Evolutionary conservation across 2,888 invertebrate species (phyloP), one percentile per base, ranked within the genome.

Genomic region (Acanthosepion lycidas): DNA sequence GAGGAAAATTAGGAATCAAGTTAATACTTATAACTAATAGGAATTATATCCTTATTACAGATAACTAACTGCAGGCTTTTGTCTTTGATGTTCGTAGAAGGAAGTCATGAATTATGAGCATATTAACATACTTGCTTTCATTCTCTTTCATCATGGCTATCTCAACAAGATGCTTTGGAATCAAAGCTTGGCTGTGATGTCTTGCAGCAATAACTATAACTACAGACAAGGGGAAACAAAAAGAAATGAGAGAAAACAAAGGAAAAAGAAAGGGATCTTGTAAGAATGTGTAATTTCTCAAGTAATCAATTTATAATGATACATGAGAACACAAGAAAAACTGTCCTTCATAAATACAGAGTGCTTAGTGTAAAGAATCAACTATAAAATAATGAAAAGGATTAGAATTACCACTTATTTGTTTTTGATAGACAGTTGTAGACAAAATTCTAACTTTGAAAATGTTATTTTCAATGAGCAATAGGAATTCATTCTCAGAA

Each of bases 51-150:
- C 33, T 78, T 78, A n/a, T 78, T n/a, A n/a, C n/a, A 78, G n/a
- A 78, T 78, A 33, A 78, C 78, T 78, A 78, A 78, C 78, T 23
- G 33, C 78, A n/a, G 78, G 78, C n/a, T 78, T 78, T 78, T 15
- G 78, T n/a, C 78, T 78, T 78, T 78, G 78, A 78, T 33, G 78
- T 78, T 78, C n/a, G 15, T 9, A 78, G 18, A 78, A 78, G 78
- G 78, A 78, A 78, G 78, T 78, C 78, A 78, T 18, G 33, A 78
- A 78, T 78, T 78, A 78, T n/a, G 78, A 78, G 78, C 78, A 78
- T 78, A 78, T 78, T 78, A 78, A 33, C n/a, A 33, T n/a, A 78
- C 78, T 78, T 33, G 78, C n/a, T 33, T 78, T 78, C 15, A 78
- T 78, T 78, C n/a, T 6, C n/a, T 78, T 78, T 78, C n/a, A 78